Conservation (phyloP, 1,140 invertebrate species). For the Agrypnia vestita region DNA sequence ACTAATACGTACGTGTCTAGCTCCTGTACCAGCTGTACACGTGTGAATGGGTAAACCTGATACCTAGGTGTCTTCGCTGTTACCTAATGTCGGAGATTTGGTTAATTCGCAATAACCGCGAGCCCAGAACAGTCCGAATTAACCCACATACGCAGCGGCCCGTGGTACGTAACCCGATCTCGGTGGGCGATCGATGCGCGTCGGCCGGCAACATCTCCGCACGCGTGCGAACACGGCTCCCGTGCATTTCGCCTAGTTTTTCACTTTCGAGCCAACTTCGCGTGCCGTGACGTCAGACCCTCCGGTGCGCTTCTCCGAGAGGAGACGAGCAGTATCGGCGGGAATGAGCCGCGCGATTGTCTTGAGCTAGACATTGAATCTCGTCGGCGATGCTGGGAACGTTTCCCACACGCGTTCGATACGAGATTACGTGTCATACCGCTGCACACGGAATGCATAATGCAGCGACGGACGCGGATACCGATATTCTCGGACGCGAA, state of each 20-base stretch:
- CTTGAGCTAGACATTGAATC: slow-evolving; percentile 31
- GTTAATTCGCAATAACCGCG: not conserved
- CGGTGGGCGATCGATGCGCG: not conserved
- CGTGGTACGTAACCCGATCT: slow-evolving; percentile 12
- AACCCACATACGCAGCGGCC: slow-evolving; percentile 13
- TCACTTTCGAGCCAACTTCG: slow-evolving; percentile 40
- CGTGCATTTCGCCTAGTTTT: slow-evolving; percentile 24
- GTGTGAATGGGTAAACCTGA: too few relatives aligned
- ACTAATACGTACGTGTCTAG: too few relatives aligned
- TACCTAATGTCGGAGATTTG: not conserved
- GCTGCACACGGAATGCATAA: not conserved
- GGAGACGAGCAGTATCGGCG: not conserved
- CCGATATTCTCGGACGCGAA: not conserved
- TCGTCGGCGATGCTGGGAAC: not conserved
- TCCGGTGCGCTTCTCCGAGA: not conserved
- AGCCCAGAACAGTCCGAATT: not conserved
- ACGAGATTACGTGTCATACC: slow-evolving; percentile 22
- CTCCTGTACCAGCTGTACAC: too few relatives aligned
- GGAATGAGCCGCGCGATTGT: not conserved
- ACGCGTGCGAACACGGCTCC: slow-evolving; percentile 18
- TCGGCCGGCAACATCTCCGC: not conserved
- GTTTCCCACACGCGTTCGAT: slow-evolving; percentile 19
- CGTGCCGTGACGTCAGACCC: slow-evolving; percentile 33
- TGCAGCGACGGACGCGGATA: not conserved
- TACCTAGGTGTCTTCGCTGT: not conserved